Evolutionary conservation across 2,888 invertebrate species (phyloP).

Genomic region (Chrysomela aeneicollis): DNA sequence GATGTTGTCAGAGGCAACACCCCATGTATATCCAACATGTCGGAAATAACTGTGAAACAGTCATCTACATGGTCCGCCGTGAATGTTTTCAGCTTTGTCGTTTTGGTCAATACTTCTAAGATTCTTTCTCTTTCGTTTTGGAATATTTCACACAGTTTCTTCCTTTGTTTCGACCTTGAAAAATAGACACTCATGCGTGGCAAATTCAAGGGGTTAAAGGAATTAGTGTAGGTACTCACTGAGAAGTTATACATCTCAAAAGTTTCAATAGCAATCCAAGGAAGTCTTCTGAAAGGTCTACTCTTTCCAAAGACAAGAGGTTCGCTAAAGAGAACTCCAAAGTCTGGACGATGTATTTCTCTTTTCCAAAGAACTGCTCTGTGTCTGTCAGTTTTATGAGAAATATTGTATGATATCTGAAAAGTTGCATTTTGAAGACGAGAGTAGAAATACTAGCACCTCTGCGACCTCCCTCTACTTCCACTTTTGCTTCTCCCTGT

Average conservation of each 20-base stretch:
- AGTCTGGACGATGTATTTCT: constrained; percentile 25
- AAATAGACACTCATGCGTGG: constrained; percentile 8
- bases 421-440: constrained; percentile 17
- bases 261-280: constrained; percentile 31
- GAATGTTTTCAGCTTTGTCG: constrained; percentile 33
- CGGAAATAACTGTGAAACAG: constrained; percentile 29
- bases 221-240: constrained; percentile 28
- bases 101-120: constrained; percentile 29
- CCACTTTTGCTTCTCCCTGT: too few species aligned
- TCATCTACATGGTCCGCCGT: constrained; percentile 22
- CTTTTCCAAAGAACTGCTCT: constrained; percentile 34
- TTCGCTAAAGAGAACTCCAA: constrained; percentile 32
- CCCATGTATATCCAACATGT: constrained; percentile 28
- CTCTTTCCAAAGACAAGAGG: constrained; percentile 28
- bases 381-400: constrained; percentile 32
- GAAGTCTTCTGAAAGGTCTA: constrained; percentile 22
- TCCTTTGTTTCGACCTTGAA: constrained; percentile 24
- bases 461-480: too few species aligned
- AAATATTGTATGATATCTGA: constrained; percentile 28
- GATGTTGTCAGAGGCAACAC: constrained; percentile 22
- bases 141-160: constrained; percentile 6
- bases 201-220: neutral
- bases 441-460: too few species aligned
- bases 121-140: constrained; percentile 24
- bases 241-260: constrained; percentile 29